Evolutionary conservation across 2,888 invertebrate genomes (phyloP).

Genomic region (Eristalinus aeneus): DNA sequence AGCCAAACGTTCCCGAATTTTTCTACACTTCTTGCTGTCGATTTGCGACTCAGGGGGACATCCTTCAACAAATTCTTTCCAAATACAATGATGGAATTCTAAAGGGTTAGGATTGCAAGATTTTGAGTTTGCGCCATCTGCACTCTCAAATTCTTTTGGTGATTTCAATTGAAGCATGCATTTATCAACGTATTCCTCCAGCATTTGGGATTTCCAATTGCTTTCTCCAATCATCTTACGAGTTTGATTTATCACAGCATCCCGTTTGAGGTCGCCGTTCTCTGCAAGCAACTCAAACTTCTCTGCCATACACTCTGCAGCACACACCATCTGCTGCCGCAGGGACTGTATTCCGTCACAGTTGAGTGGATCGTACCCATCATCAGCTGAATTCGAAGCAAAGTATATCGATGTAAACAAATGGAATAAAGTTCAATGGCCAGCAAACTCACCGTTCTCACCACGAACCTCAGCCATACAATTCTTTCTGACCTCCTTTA

Average conservation of each 20-base stretch:
- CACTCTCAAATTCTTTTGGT: not conserved
- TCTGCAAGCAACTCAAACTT: conserved; percentile 69
- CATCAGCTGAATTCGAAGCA: conserved; percentile 45
- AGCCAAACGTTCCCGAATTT: conserved; percentile 70
- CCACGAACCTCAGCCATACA: conserved; percentile 69
- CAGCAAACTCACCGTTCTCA: conserved; percentile 65
- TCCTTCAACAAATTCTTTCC: conserved; percentile 71
- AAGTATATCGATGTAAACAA: conserved; percentile 1
- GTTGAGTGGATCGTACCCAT: conserved; percentile 72
- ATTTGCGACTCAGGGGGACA: conserved; percentile 73
- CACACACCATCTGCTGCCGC: conserved; percentile 72
- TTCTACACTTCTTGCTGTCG: conserved; percentile 70
- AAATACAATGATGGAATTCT: conserved; percentile 72
- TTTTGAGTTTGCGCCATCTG: not conserved
- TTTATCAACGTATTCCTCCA: conserved; percentile 72
- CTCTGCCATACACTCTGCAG: conserved; percentile 72
- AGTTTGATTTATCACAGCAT: conserved; percentile 65
- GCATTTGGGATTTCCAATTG: conserved; percentile 63
- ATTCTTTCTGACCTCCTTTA: conserved; percentile 65
- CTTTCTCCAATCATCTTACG: conserved; percentile 55
- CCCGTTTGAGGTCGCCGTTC: conserved; percentile 72
- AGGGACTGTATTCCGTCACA: conserved; percentile 71
- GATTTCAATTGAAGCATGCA: conserved; percentile 65
- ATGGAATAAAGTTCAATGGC: not conserved
- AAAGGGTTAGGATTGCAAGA: conserved; percentile 70